Percentiles rank a stretch among this genome's conserved stretches.
Evolutionary conservation across 2,888 invertebrate genomes (phyloP).

Genomic region (Dioctria rufipes): DNA sequence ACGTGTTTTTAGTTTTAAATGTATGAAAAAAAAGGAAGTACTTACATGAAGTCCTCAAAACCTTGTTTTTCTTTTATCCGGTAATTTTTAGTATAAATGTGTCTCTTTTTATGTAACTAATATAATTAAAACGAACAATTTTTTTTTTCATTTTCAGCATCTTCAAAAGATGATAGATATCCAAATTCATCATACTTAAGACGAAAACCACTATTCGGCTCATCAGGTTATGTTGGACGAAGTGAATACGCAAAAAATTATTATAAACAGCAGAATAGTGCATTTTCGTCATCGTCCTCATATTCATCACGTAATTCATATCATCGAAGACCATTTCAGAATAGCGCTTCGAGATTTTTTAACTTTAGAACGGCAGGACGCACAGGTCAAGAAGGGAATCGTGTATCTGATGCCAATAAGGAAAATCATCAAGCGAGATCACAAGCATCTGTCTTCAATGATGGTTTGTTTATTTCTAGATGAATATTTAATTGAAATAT

Average conservation of each 20-base stretch:
- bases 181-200: conserved; percentile 56
- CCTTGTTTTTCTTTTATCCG: no score
- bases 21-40: no score
- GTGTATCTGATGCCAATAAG: conserved; percentile 37
- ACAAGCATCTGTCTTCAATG: conserved; percentile 55
- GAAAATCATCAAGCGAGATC: conserved; percentile 56
- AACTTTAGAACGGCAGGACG: neutral
- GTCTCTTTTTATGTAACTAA: neutral
- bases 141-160: conserved; percentile 19
- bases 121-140: neutral
- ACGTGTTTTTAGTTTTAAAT: no score
- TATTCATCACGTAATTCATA: conserved; percentile 53
- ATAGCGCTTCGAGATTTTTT: conserved; percentile 36
- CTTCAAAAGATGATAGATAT: conserved; percentile 47
- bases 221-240: conserved; percentile 40
- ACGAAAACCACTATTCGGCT: conserved; percentile 53
- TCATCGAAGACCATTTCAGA: conserved; percentile 52
- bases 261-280: conserved; percentile 30
- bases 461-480: conserved; percentile 52
- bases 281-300: conserved; percentile 20
- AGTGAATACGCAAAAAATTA: conserved; percentile 48
- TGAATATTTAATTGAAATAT: neutral
- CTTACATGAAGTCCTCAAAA: no score
- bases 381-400: neutral
- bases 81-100: no score